Evolutionary conservation across 2,888 invertebrate species (phyloP), one percentile per base, ranked within the genome.

Genomic region (Ormyrus thymus): DNA sequence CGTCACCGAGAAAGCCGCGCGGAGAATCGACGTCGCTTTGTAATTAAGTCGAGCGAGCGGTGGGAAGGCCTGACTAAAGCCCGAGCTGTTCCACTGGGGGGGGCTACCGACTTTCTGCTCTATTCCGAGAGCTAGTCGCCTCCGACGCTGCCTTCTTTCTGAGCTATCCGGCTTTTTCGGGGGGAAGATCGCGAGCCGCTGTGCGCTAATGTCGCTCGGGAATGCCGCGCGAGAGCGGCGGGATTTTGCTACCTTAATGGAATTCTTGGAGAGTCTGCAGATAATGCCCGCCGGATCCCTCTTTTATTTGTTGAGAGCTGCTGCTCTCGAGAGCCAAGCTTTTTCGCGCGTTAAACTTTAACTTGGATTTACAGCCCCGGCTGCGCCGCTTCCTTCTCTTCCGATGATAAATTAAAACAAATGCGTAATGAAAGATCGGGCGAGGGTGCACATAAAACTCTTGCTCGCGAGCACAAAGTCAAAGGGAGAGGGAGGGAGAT

Each of bases 201-300:
- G 4, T 55, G 10, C 55, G 58, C 59, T 58, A 58, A 58, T 53
- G 66, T 59, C 66, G 66, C 66, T 51, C 51, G n/a, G 51, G 74
- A 66, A 75, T 73, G 64, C 64, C 48, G 55, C 43, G 55, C 48
- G 15, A 55, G 45, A 7, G 53, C 5, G 29, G 43, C 11, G 66
- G 29, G 51, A 75, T 66, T 75, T 75, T 72, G 45, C 10, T 59
- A 29, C 66, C 66, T 59, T 66, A 74, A 75, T 75, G 74, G 59
- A 51, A 59, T 75, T 53, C 66, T 59, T 59, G 11, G 59, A 6
- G 50, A 64, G 72, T 55, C 62, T 55, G 29, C 4, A 29, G 72
- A 73, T 64, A 73, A 73, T 73, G 72, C 64, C 56, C 48, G 0
- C 48, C 6, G 15, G 43, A 68, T 68, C 58, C 53, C 48, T 15